Conservation (phyloP, 2,888 invertebrate genomes). For the Pyrrhosoma nymphula region DNA sequence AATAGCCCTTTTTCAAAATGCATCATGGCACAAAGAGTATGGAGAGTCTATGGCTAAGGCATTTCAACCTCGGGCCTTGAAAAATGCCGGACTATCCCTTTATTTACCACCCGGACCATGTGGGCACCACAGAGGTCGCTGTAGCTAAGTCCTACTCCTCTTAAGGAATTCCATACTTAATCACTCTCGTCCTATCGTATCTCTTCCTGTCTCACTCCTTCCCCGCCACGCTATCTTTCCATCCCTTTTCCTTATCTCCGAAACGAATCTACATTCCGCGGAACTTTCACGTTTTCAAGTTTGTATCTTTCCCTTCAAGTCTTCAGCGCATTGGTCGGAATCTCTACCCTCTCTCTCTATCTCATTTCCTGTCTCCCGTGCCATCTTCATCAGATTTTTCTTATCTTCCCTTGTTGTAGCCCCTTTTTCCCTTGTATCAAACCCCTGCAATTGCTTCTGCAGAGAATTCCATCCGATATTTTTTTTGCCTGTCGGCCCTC, state of each 20-base stretch:
- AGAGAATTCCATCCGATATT: background rate
- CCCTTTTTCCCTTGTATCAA: constrained; percentile 40
- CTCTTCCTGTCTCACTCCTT: constrained; percentile 51
- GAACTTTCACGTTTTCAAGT: constrained; percentile 62
- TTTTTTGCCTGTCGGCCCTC: background rate
- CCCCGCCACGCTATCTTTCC: constrained; percentile 45
- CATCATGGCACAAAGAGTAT: background rate
- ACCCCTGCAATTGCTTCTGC: constrained; percentile 6
- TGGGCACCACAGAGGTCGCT: constrained; percentile 23
- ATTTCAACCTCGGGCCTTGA: background rate
- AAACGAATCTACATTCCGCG: constrained; percentile 54
- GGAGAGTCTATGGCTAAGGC: background rate
- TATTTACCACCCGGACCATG: constrained; percentile 41
- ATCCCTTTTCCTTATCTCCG: constrained; percentile 51
- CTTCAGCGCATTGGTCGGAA: background rate
- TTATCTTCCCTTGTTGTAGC: constrained; percentile 44
- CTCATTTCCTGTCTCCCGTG: background rate
- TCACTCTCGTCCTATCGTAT: constrained; percentile 57
- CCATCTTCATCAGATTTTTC: constrained; percentile 63
- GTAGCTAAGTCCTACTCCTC: constrained; percentile 32
- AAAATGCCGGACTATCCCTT: constrained; percentile 43
- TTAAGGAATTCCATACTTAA: constrained; percentile 66
- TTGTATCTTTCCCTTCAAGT: constrained; percentile 45
- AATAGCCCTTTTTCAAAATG: background rate
- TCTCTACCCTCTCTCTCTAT: background rate